Percentiles rank a stretch among this genome's conserved stretches.
phyloP scores from a whole-genome alignment of 2,797 vertebrate genomes.

The Ptychadena robeensis region DNA sequence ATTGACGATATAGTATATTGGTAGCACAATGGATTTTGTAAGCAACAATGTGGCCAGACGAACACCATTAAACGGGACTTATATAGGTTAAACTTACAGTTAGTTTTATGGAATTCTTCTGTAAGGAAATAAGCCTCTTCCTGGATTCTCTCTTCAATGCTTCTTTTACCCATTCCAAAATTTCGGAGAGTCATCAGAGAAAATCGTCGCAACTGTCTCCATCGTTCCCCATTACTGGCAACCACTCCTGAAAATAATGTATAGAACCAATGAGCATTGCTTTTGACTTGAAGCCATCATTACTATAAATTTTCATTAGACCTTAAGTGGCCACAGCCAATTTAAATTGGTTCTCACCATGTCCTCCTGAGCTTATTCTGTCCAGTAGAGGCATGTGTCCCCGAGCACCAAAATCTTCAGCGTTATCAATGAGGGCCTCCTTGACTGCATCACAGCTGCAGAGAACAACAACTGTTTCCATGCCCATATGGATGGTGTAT shows the following conservation, averaged over 20 bases:
- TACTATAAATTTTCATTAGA: too few relatives aligned
- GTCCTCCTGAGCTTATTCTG: slow-evolving; percentile 17
- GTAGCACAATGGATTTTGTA: too few relatives aligned
- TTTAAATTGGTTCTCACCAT: slow-evolving; percentile 8
- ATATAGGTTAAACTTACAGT: background rate
- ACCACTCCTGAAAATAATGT: slow-evolving; percentile 45
- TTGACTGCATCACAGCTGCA: slow-evolving; percentile 30
- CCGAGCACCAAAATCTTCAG: slow-evolving; percentile 24
- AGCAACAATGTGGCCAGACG: too few relatives aligned
- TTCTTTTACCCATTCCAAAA: slow-evolving; percentile 55
- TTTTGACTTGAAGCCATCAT: background rate
- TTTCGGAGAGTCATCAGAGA: slow-evolving; percentile 52
- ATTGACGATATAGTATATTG: too few relatives aligned
- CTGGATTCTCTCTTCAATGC: slow-evolving; percentile 53
- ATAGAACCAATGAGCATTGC: too few relatives aligned
- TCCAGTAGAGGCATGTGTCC: slow-evolving; percentile 35
- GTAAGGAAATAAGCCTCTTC: slow-evolving; percentile 35
- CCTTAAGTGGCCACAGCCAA: background rate
- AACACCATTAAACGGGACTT: background rate
- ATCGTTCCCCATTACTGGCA: slow-evolving; percentile 48
- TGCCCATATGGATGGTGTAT: slow-evolving; percentile 34
- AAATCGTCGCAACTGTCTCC: slow-evolving; percentile 54
- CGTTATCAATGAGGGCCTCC: slow-evolving; percentile 32
- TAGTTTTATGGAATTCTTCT: slow-evolving; percentile 28
- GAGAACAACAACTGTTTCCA: slow-evolving; percentile 17